These are phyloP conservation scores for Drosophila ezoana DNA, from an alignment of 2,888 invertebrate genomes.

Conservation along the genomic window DNA sequence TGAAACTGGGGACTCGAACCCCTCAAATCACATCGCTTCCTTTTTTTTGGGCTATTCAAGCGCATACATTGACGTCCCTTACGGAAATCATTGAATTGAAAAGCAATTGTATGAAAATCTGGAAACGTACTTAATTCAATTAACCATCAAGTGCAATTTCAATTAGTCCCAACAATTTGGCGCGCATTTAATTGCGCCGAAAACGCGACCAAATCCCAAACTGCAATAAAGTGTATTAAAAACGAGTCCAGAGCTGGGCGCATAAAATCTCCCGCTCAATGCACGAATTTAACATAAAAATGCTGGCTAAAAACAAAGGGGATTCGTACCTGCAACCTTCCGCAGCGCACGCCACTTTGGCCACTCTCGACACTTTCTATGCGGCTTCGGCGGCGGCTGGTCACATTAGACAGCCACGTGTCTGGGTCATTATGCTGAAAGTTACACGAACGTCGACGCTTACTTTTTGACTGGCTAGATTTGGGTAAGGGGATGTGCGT, in stretches of 20 bases:
- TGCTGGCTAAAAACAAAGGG: conserved; percentile 54
- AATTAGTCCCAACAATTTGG: conserved; percentile 69
- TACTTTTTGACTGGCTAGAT: conserved; percentile 37
- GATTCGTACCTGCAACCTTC: conserved; percentile 50
- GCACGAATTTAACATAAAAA: conserved; percentile 74
- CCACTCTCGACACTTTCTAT: conserved; percentile 47
- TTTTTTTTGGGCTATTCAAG: background rate
- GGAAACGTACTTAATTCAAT: conserved; percentile 58
- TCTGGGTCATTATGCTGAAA: conserved; percentile 81
- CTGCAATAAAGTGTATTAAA: conserved; percentile 80
- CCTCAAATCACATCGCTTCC: background rate
- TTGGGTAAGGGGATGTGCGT: too few species aligned
- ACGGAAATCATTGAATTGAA: conserved; percentile 5
- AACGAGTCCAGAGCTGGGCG: conserved; percentile 48
- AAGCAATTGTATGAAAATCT: conserved; percentile 49
- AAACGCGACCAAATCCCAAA: conserved; percentile 57
- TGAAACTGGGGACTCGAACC: background rate
- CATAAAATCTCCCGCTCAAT: conserved; percentile 61
- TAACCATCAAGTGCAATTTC: conserved; percentile 72
- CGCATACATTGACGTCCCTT: background rate
- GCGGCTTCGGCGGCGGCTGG: conserved; percentile 38
- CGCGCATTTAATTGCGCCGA: conserved; percentile 72
- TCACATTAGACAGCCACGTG: conserved; percentile 83
- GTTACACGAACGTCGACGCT: conserved; percentile 78
- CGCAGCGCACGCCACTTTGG: conserved; percentile 11